phyloP scores from a whole-genome alignment of 2,888 invertebrate genomes.

The Bursaphelenchus okinawaensis region DNA sequence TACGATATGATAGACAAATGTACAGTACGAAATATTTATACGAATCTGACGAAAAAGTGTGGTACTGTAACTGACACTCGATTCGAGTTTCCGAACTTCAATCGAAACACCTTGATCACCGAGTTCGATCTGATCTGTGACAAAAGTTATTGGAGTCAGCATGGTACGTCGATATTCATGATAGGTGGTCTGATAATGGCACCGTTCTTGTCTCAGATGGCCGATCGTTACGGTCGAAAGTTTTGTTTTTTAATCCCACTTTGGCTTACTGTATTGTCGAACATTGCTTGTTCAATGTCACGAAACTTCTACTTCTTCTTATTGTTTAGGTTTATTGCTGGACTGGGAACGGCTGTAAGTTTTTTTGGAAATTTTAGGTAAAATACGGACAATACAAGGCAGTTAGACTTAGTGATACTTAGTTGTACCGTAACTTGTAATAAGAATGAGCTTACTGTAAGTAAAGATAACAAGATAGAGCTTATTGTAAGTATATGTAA shows the following conservation, averaged over 20 bases:
- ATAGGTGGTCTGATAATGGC: constrained; percentile 45
- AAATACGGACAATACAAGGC: too few species aligned
- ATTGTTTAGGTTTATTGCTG: constrained; percentile 47
- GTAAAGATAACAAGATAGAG: too few species aligned
- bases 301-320: constrained; percentile 42
- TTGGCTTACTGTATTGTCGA: constrained; percentile 42
- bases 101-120: constrained; percentile 13
- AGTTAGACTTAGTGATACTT: too few species aligned
- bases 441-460: too few species aligned
- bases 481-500: too few species aligned
- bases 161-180: constrained; percentile 45
- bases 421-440: too few species aligned
- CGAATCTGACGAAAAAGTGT: constrained; percentile 10
- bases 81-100: background rate
- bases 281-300: constrained; percentile 41
- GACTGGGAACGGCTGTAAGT: constrained; percentile 40
- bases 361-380: background rate
- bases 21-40: constrained; percentile 8
- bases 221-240: constrained; percentile 48
- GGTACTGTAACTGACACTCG: background rate
- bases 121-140: constrained; percentile 51
- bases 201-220: constrained; percentile 42
- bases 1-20: constrained; percentile 18
- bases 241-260: constrained; percentile 45
- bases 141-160: constrained; percentile 34